These are phyloP conservation scores for Urocolius indicus DNA, from an alignment of 2,113 vertebrate genomes.

Conservation along the genomic window DNA sequence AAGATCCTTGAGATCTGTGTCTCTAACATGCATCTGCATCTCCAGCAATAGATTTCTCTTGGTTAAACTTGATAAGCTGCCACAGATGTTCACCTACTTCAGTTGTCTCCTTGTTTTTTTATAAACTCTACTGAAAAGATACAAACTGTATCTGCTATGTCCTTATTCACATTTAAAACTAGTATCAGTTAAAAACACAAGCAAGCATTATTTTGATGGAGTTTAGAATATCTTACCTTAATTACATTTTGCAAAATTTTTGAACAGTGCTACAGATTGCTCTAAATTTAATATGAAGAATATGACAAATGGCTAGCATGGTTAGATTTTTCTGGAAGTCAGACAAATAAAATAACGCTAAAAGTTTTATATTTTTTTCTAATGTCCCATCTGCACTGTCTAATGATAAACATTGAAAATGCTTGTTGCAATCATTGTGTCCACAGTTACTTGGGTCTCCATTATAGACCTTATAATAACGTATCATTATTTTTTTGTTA, in stretches of 20 bases:
- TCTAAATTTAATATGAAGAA: neutral
- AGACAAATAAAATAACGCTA: neutral
- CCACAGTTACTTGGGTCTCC: neutral
- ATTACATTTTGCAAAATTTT: neutral
- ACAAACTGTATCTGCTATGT: neutral
- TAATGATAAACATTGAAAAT: neutral
- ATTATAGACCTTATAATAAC: neutral
- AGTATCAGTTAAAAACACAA: neutral
- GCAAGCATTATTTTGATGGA: neutral
- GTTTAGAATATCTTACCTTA: neutral
- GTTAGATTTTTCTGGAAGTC: neutral
- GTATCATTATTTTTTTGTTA: neutral
- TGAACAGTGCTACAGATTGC: neutral
- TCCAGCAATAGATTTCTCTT: neutral
- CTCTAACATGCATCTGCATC: neutral
- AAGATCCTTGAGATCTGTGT: neutral
- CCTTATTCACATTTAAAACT: neutral
- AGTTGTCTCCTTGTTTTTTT: neutral
- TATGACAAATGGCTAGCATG: neutral
- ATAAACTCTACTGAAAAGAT: neutral
- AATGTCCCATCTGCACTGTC: neutral
- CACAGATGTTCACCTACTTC: neutral
- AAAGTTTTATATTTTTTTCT: neutral
- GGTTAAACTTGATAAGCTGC: neutral
- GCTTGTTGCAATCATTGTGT: neutral